phyloP scores from a whole-genome alignment of 1,140 invertebrate species.

The Cotesia vestalis region DNA sequence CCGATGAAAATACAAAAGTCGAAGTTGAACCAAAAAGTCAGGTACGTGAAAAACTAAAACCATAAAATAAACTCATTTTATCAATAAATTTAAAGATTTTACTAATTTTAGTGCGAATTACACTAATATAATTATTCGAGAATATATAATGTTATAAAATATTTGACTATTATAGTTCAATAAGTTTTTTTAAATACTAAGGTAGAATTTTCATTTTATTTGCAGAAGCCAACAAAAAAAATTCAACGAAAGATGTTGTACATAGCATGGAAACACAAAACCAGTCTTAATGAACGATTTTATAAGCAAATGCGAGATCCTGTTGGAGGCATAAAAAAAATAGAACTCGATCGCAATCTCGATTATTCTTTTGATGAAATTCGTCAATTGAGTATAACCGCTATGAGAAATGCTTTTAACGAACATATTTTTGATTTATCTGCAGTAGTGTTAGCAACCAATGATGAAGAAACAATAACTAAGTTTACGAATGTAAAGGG shows the following conservation, averaged over 20 bases:
- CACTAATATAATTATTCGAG: not conserved
- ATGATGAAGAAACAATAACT: not conserved
- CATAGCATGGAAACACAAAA: slow-evolving; percentile 6
- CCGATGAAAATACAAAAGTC: not conserved
- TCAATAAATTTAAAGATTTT: not conserved
- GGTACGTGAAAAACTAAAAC: not conserved
- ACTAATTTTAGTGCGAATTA: not conserved
- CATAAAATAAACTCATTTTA: not conserved
- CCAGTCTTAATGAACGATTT: not conserved
- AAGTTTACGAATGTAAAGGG: not conserved
- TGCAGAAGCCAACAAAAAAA: not conserved
- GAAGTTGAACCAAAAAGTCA: not conserved
- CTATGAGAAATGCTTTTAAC: not conserved
- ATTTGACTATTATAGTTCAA: too few relatives aligned
- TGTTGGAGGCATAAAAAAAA: not conserved
- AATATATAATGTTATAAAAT: not conserved
- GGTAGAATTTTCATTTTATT: not conserved
- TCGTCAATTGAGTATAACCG: not conserved
- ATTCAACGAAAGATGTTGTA: not conserved
- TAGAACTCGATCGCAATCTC: not conserved
- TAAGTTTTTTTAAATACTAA: too few relatives aligned
- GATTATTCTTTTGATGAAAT: not conserved
- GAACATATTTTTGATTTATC: not conserved
- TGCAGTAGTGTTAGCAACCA: not conserved
- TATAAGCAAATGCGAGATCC: slow-evolving; percentile 3